These are phyloP conservation scores for Zoroaster sp. DNA, from an alignment of 53 echinoderm and acorn worm genomes.

Conservation along the genomic window DNA sequence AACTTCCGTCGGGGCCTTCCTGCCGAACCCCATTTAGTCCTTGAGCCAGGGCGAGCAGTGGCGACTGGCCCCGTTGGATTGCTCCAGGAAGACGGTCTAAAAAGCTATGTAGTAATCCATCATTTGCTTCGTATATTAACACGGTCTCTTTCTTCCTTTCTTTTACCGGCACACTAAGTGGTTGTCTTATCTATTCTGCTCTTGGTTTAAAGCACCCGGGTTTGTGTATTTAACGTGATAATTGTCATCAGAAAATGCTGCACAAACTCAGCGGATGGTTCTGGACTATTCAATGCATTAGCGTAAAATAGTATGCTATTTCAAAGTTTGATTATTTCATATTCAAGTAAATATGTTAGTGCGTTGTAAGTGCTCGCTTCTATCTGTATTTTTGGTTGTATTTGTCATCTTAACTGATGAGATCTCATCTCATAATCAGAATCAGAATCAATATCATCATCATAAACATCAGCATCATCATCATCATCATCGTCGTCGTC, in stretches of 20 bases:
- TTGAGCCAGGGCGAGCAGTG: conserved; percentile 5
- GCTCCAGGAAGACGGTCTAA: conserved; percentile 44
- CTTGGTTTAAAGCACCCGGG: neutral
- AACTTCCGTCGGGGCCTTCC: conserved; percentile 49
- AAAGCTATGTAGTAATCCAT: conserved; percentile 37
- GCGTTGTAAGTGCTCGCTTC: too few relatives aligned
- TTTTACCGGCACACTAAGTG: conserved; percentile 7
- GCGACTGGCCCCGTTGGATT: conserved; percentile 9
- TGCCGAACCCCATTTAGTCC: conserved; percentile 17
- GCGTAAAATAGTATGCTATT: too few relatives aligned
- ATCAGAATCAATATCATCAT: too few relatives aligned
- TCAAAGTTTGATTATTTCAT: too few relatives aligned
- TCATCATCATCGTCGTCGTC: neutral
- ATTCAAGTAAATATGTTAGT: too few relatives aligned
- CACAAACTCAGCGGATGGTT: too few relatives aligned
- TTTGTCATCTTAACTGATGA: too few relatives aligned
- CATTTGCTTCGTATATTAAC: conserved; percentile 1
- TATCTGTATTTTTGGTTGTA: neutral
- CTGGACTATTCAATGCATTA: too few relatives aligned
- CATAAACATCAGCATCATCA: neutral
- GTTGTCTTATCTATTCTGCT: conserved; percentile 11
- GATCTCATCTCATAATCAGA: too few relatives aligned
- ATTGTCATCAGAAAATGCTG: conserved; percentile 10
- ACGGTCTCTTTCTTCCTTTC: neutral
- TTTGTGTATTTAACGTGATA: conserved; percentile 11